These are phyloP conservation scores for Corythaixoides concolor DNA, from an alignment of 2,113 vertebrate species.

Conservation along the genomic window DNA sequence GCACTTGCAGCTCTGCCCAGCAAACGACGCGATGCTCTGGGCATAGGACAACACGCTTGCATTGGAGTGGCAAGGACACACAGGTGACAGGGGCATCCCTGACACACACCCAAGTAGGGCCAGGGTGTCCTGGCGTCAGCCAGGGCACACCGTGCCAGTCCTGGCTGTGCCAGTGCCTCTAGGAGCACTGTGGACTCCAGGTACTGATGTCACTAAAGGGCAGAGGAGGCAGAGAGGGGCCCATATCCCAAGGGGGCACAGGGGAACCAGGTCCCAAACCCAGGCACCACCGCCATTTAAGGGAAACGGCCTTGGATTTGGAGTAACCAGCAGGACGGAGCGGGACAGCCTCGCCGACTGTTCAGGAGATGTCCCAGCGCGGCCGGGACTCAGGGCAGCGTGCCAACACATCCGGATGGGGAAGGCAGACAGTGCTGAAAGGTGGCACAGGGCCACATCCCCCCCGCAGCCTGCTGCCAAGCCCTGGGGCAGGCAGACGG, in stretches of 20 bases:
- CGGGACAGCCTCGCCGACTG: neutral
- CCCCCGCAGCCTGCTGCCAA: neutral
- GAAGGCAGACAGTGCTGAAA: neutral
- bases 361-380: neutral
- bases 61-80: neutral
- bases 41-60: no score
- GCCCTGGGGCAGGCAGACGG: rapidly evolving
- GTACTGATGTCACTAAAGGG: neutral
- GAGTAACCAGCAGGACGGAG: neutral
- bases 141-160: neutral
- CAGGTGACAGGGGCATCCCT: neutral
- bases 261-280: neutral
- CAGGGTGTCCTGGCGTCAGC: neutral
- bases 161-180: neutral
- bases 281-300: rapidly evolving
- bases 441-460: neutral
- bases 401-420: neutral
- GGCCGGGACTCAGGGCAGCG: rapidly evolving
- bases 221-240: rapidly evolving
- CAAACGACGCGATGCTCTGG: neutral
- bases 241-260: rapidly evolving
- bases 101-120: neutral
- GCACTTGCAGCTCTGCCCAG: neutral
- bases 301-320: neutral
- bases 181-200: neutral